These are phyloP conservation scores for Hemibagrus wyckioides DNA, from an alignment of 2,113 vertebrate species.

Conservation along the genomic window DNA sequence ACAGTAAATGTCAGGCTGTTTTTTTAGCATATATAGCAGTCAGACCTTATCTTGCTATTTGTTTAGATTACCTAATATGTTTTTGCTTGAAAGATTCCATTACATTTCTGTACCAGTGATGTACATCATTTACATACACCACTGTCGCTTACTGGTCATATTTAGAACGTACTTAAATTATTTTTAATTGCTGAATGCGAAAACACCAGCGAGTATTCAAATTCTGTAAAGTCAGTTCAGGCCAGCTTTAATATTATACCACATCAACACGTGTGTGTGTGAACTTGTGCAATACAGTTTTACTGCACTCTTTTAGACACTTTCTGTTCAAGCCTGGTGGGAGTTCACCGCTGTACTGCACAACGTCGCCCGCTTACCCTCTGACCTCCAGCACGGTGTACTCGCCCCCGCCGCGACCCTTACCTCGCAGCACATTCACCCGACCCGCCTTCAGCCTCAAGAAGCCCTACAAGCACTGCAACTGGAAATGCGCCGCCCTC, in stretches of 20 bases:
- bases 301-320: constrained; percentile 77
- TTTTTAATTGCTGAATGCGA: not conserved
- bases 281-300: constrained; percentile 33
- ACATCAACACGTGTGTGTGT: constrained; percentile 6
- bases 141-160: not conserved
- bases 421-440: constrained; percentile 93
- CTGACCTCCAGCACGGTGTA: constrained; percentile 99
- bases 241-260: not conserved
- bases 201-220: not conserved
- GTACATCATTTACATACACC: not conserved
- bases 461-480: constrained; percentile 97
- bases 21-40: not conserved
- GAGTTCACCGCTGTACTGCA: constrained; percentile 97
- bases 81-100: not conserved
- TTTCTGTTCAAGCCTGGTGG: constrained; percentile 99
- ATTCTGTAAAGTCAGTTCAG: not conserved
- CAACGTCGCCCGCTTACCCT: constrained; percentile 93
- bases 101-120: not conserved
- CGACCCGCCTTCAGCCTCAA: constrained; percentile 96
- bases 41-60: not conserved
- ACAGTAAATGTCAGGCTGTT: not conserved
- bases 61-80: not conserved
- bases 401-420: constrained; percentile 93
- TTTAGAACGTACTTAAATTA: not conserved
- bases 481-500: constrained; percentile 97